Percentiles rank a stretch among this genome's conserved stretches.
These are phyloP conservation scores for Balearica regulorum DNA, from an alignment of 2,797 vertebrate genomes.

Conservation along the genomic window DNA sequence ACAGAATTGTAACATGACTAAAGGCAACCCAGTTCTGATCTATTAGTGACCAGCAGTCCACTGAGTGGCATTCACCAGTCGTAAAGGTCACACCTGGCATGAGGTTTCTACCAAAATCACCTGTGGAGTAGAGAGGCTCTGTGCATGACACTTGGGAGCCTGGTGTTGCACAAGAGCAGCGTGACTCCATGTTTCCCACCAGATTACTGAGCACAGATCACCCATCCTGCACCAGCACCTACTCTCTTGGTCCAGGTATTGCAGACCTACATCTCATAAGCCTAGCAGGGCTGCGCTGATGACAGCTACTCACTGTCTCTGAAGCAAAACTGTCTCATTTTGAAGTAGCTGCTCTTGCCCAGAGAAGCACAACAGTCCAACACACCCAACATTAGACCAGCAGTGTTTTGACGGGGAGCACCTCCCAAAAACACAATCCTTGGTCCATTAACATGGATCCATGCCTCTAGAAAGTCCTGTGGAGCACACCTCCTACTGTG, in stretches of 20 bases:
- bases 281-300: not conserved
- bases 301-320: not conserved
- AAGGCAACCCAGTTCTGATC: not conserved
- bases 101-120: not conserved
- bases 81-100: not conserved
- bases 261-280: not conserved
- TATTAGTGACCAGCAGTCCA: not conserved
- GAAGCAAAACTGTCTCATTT: not conserved
- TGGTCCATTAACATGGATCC: not conserved
- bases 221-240: not conserved
- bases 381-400: not conserved
- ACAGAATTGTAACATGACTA: not conserved
- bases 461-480: not conserved
- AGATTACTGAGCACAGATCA: not conserved
- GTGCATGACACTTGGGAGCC: not conserved
- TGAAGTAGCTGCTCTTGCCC: not conserved
- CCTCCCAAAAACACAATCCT: not conserved
- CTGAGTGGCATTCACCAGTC: not conserved
- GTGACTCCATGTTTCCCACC: not conserved
- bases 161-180: not conserved
- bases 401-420: accelerated
- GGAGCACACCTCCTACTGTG: not conserved
- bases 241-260: not conserved
- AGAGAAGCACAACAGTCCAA: not conserved
- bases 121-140: not conserved